Evolutionary conservation across 1,140 invertebrate species (phyloP).

Genomic region (Pinna nobilis): DNA sequence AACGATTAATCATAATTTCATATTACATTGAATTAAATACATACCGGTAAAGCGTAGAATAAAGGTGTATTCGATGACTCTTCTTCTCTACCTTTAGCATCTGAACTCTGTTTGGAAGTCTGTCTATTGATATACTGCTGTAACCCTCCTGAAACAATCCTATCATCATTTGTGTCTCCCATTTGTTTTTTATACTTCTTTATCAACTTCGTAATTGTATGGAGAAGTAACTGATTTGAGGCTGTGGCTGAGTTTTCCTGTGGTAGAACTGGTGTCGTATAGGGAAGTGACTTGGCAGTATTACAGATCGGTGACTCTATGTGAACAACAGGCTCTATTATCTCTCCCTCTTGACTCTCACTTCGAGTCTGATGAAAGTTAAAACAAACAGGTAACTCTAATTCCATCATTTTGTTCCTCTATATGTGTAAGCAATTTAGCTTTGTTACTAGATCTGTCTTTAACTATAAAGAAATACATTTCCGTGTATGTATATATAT

Average conservation of each 20-base stretch:
- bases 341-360: neutral
- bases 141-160: slow-evolving; percentile 59
- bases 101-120: slow-evolving; percentile 25
- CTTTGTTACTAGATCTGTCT: too few relatives aligned
- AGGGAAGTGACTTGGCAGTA: neutral
- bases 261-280: neutral
- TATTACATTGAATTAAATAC: too few relatives aligned
- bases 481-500: too few relatives aligned
- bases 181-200: slow-evolving; percentile 60
- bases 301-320: neutral
- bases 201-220: slow-evolving; percentile 54
- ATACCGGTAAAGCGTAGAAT: slow-evolving; percentile 61
- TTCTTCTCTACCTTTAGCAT: neutral
- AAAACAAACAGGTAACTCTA: too few relatives aligned
- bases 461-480: neutral
- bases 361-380: too few relatives aligned
- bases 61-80: slow-evolving; percentile 23
- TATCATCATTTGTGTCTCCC: slow-evolving; percentile 44
- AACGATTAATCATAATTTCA: too few relatives aligned
- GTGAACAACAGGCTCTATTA: neutral
- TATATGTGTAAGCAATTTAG: too few relatives aligned
- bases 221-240: slow-evolving; percentile 26
- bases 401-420: too few relatives aligned
- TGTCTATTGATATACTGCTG: slow-evolving; percentile 64
- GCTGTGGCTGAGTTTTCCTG: neutral